Evolutionary conservation across 2,888 invertebrate species (phyloP).

Genomic region (Aromia moschata): DNA sequence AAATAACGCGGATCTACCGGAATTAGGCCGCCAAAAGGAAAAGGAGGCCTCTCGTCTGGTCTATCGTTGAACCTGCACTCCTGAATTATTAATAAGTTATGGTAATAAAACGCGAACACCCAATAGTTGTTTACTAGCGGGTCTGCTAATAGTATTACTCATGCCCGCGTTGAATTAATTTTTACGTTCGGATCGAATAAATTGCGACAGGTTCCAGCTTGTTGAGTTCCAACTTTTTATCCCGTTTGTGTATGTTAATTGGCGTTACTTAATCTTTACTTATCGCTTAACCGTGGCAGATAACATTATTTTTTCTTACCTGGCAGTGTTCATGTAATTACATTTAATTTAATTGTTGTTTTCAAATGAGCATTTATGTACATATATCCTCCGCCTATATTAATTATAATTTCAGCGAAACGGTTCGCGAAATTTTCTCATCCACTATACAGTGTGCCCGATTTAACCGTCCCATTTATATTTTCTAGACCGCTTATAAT

Average conservation of each 20-base stretch:
- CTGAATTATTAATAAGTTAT: background rate
- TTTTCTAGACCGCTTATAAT: no score
- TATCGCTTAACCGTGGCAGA: background rate
- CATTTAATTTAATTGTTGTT: no score
- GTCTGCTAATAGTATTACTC: constrained; percentile 9
- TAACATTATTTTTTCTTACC: background rate
- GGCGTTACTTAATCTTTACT: background rate
- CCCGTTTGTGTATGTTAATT: background rate
- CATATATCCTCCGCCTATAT: no score
- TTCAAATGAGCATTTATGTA: no score
- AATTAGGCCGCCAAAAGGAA: background rate
- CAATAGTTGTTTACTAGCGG: constrained; percentile 5
- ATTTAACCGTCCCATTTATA: no score
- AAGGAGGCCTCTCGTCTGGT: background rate
- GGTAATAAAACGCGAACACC: background rate
- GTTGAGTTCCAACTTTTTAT: background rate
- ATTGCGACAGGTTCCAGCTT: constrained; percentile 10
- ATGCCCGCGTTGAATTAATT: constrained; percentile 12
- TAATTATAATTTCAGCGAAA: no score
- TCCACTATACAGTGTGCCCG: no score
- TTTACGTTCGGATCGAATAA: constrained; percentile 5
- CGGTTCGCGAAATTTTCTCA: no score
- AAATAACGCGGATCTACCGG: background rate
- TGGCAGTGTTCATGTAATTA: no score
- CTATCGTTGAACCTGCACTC: background rate